Conservation (phyloP, 2,113 vertebrate genomes). For the Narcine bancroftii region DNA sequence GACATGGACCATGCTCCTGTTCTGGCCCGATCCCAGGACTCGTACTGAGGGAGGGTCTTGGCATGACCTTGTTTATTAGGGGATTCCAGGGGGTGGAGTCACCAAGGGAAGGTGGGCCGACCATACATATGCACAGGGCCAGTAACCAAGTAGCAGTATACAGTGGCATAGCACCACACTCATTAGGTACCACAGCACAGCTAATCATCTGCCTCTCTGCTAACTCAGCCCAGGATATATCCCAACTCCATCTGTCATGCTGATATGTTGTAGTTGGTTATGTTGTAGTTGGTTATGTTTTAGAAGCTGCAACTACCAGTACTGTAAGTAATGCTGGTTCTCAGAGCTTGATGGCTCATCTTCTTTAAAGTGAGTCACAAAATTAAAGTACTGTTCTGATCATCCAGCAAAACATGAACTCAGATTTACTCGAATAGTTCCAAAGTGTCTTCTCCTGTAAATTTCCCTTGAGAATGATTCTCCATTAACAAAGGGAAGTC, state of each 20-base stretch:
- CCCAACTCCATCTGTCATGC: not conserved
- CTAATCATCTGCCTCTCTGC: not conserved
- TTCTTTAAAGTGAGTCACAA: not conserved
- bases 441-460: not conserved
- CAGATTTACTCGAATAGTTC: not conserved
- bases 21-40: too few relatives aligned
- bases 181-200: not conserved
- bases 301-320: not conserved
- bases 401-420: not conserved
- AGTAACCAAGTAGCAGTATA: too few relatives aligned
- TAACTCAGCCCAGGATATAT: not conserved
- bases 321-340: not conserved
- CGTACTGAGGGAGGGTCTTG: too few relatives aligned
- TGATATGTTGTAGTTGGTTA: too few relatives aligned
- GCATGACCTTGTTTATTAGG: too few relatives aligned
- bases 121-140: too few relatives aligned
- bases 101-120: too few relatives aligned
- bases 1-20: too few relatives aligned
- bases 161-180: too few relatives aligned
- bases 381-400: not conserved
- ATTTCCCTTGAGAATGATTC: not conserved
- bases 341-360: not conserved
- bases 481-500: not conserved
- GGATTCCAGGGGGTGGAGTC: too few relatives aligned
- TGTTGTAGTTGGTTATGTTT: not conserved